These are phyloP conservation scores for Capitella teleta DNA, from an alignment of 1,140 invertebrate species.

Conservation along the genomic window DNA sequence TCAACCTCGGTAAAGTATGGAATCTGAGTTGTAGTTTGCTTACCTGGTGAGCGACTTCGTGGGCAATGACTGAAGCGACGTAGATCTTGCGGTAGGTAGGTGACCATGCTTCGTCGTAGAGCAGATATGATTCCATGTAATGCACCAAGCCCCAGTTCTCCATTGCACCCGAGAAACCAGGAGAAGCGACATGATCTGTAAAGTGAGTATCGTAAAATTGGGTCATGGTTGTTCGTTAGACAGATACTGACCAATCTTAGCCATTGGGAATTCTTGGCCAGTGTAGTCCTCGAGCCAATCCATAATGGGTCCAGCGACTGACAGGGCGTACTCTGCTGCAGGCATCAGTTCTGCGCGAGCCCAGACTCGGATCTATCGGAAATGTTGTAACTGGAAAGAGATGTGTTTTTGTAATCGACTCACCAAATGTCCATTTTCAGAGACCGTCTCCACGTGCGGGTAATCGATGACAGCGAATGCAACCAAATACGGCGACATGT, in stretches of 20 bases:
- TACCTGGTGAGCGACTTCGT: slow-evolving; percentile 64
- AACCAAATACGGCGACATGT: slow-evolving; percentile 3
- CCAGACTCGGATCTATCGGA: slow-evolving; percentile 49
- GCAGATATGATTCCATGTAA: slow-evolving; percentile 15
- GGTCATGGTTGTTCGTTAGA: neutral
- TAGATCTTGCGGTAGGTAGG: slow-evolving; percentile 68
- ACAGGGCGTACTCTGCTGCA: slow-evolving; percentile 62
- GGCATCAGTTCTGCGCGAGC: slow-evolving; percentile 60
- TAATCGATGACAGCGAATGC: neutral
- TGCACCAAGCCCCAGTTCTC: slow-evolving; percentile 23
- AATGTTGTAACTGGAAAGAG: neutral
- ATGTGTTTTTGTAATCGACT: neutral
- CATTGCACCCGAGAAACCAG: slow-evolving; percentile 54
- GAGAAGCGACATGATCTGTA: slow-evolving; percentile 58
- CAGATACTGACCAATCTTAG: slow-evolving; percentile 67
- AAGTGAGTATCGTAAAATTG: neutral
- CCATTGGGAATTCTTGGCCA: slow-evolving; percentile 77
- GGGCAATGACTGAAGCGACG: slow-evolving; percentile 70
- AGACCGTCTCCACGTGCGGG: neutral
- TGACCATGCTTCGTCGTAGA: slow-evolving; percentile 1
- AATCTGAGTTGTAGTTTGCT: no score
- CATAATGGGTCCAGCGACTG: slow-evolving; percentile 59
- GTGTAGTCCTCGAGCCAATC: slow-evolving; percentile 84
- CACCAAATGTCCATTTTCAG: neutral
- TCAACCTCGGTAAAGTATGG: no score